Conservation (phyloP, 2,888 invertebrate genomes). For the Apodemia hepburni region DNA sequence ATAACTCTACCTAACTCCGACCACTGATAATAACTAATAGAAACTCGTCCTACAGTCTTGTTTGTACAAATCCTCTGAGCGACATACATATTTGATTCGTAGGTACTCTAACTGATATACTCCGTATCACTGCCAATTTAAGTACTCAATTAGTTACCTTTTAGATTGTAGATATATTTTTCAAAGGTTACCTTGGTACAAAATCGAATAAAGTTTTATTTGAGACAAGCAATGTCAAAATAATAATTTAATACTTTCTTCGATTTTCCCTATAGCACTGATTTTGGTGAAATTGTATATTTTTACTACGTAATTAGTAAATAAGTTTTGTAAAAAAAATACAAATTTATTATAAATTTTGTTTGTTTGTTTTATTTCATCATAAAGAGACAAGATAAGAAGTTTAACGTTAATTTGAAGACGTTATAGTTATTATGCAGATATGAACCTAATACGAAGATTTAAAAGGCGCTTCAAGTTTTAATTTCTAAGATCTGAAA, state of each 20-base stretch:
- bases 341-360: neutral
- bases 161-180: constrained; percentile 38
- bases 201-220: constrained; percentile 32
- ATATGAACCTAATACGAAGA: too few species aligned
- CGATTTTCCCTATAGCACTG: constrained; percentile 29
- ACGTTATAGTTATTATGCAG: too few species aligned
- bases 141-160: constrained; percentile 21
- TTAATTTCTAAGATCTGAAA: too few species aligned
- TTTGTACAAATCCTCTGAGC: neutral
- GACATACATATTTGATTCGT: neutral
- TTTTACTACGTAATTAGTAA: constrained; percentile 8
- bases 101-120: neutral
- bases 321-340: constrained; percentile 22
- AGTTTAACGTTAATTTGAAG: too few species aligned
- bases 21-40: too few species aligned
- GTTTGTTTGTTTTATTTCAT: neutral
- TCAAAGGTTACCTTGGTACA: constrained; percentile 50
- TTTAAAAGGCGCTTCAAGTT: too few species aligned
- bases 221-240: constrained; percentile 6
- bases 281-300: constrained; percentile 27
- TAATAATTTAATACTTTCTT: constrained; percentile 23
- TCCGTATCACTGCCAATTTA: neutral
- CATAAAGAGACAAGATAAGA: neutral
- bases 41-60: too few species aligned
- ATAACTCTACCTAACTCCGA: too few species aligned